These are phyloP conservation scores for Nowickia ferox DNA, from an alignment of 2,888 invertebrate genomes.

Conservation along the genomic window DNA sequence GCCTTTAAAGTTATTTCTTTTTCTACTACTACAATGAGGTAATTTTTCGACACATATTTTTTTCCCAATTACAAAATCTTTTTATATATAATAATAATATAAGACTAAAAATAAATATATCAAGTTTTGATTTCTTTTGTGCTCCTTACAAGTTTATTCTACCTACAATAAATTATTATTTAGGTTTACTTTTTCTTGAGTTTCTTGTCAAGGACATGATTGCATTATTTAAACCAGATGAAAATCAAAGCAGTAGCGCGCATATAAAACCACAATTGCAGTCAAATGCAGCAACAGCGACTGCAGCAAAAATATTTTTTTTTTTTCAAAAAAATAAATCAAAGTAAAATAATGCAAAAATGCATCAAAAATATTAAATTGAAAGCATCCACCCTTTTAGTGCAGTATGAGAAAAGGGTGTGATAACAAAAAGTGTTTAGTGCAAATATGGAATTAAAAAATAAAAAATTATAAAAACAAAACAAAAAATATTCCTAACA, in stretches of 20 bases:
- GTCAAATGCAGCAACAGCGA: constrained; percentile 45
- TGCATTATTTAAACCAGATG: constrained; percentile 80
- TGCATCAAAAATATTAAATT: constrained; percentile 77
- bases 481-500: no score
- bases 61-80: neutral
- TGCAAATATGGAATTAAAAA: neutral
- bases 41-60: constrained; percentile 27
- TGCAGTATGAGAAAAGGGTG: neutral
- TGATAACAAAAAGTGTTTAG: constrained; percentile 1
- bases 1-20: neutral
- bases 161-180: constrained; percentile 55
- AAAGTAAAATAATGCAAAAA: constrained; percentile 69
- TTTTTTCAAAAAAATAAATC: constrained; percentile 69
- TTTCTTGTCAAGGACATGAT: constrained; percentile 78
- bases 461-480: neutral
- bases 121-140: constrained; percentile 1
- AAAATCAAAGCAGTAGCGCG: constrained; percentile 57
- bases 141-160: constrained; percentile 9
- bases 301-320: constrained; percentile 14
- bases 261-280: constrained; percentile 74
- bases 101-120: constrained; percentile 3
- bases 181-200: neutral
- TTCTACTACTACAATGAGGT: neutral
- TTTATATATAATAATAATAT: neutral
- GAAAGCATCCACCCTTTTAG: constrained; percentile 66